Evolutionary conservation across 2,888 invertebrate genomes (phyloP), one percentile per base, ranked within the genome.

Genomic region (Sipunculus nudus): DNA sequence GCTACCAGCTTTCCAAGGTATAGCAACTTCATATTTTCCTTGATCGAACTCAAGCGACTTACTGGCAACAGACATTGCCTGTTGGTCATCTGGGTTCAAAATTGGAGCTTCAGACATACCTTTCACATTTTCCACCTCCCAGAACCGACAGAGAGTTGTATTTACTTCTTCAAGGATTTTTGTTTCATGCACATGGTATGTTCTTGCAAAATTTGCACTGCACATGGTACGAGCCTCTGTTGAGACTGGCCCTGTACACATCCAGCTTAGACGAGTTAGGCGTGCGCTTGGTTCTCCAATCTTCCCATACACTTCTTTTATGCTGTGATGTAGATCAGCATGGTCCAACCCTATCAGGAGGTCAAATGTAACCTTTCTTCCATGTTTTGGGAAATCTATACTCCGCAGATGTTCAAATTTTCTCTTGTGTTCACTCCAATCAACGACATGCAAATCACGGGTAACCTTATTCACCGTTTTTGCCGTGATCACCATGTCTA

Each of bases 321-420:
- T n/a, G 25, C 50, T 50, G 28, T 23, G 35, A 47, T 65, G 61
- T 23, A 65, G 38, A 2, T 57, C 50, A 19, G 61, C 38, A 54
- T 63, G 52, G 40, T 69, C 65, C 10, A 67, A 19, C 3, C 67
- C 62, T 25, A 65, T 62, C 13, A 67, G 50, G 21, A 68, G 31
- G 40, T 60, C 59, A 16, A 60, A 39, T n/a, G 29, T 39, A 23
- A 39, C 21, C 16, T 32, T 3, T 19, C 4, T 16, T 29, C 29
- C 26, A 3, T 35, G 3, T 13, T 35, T 59, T 40, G 41, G 56
- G 43, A 59, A 60, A 3, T 38, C 13, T 3, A 60, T 48, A 3
- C 29, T 49, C 32, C 31, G n/a, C 60, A 60, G 40, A 43, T 60
- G 60, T 4, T 10, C 4, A 21, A 47, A 60, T 26, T 59, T 28